Evolutionary conservation across 1,140 invertebrate species (phyloP).

Genomic region (Euwallacea fornicatus): DNA sequence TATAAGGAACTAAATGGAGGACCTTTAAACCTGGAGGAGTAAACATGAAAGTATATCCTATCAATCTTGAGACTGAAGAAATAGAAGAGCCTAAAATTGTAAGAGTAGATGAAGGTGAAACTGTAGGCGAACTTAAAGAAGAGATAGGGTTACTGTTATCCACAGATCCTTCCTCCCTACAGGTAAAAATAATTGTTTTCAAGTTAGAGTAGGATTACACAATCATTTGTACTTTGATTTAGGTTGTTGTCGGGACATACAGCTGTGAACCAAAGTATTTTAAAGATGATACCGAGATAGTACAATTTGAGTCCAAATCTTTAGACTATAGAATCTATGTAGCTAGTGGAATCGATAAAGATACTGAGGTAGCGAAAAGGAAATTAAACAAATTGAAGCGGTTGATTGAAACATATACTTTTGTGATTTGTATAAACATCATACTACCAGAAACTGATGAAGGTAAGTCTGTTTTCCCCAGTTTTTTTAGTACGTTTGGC

Average conservation of each 20-base stretch:
- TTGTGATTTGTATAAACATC: constrained; percentile 64
- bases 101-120: constrained; percentile 61
- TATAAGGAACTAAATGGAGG: constrained; percentile 58
- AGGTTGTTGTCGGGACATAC: constrained; percentile 56
- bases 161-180: constrained; percentile 56
- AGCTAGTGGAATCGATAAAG: constrained; percentile 46
- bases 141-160: constrained; percentile 57
- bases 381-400: constrained; percentile 53
- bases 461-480: constrained; percentile 50
- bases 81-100: constrained; percentile 66
- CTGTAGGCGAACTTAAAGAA: constrained; percentile 64
- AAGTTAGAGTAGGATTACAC: not conserved
- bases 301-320: constrained; percentile 46
- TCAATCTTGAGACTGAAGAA: constrained; percentile 64
- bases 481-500: not conserved
- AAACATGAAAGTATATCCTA: constrained; percentile 65
- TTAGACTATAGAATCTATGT: constrained; percentile 59
- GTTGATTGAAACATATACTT: constrained; percentile 59
- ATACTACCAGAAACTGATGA: constrained; percentile 62
- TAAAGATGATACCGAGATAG: constrained; percentile 50
- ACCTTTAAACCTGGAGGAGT: constrained; percentile 67
- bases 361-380: constrained; percentile 46
- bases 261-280: constrained; percentile 57
- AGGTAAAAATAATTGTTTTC: constrained; percentile 45
- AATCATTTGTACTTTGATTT: not conserved